A percentile compares a stretch with the other conserved stretches of the same genome.
These are phyloP conservation scores for Alentia gelatinosa DNA, from an alignment of 2,888 invertebrate genomes.

Conservation along the genomic window DNA sequence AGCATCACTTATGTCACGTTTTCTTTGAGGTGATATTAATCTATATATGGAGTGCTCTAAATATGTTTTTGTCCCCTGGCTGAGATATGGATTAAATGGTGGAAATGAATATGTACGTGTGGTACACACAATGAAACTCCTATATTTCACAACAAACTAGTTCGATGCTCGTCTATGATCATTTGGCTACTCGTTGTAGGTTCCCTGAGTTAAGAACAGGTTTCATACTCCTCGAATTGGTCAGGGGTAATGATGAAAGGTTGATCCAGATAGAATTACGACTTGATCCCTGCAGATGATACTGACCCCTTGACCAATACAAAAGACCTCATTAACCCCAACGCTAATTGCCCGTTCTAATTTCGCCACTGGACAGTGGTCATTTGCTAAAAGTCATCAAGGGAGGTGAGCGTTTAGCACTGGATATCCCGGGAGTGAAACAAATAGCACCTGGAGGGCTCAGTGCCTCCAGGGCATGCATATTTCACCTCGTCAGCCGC, in stretches of 20 bases:
- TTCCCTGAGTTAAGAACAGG: no score
- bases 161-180: no score
- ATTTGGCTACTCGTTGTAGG: no score
- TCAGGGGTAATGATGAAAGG: neutral
- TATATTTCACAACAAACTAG: no score
- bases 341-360: neutral
- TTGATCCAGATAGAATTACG: neutral
- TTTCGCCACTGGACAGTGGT: conserved; percentile 33
- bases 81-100: no score
- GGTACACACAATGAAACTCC: no score
- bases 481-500: neutral
- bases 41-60: no score
- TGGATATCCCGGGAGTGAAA: neutral
- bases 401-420: conserved; percentile 18
- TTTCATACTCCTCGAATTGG: no score
- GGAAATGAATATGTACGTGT: no score
- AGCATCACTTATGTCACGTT: no score
- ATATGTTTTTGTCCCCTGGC: no score
- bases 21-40: no score
- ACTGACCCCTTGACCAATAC: neutral
- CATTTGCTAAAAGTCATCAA: conserved; percentile 33
- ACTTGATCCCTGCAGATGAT: neutral
- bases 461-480: conserved; percentile 7
- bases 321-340: conserved; percentile 23
- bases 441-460: conserved; percentile 39